A percentile compares a stretch with the other conserved stretches of the same genome.
These are phyloP conservation scores for Hippocampus guttulatus DNA, from an alignment of 2,113 vertebrate species.

Conservation along the genomic window DNA sequence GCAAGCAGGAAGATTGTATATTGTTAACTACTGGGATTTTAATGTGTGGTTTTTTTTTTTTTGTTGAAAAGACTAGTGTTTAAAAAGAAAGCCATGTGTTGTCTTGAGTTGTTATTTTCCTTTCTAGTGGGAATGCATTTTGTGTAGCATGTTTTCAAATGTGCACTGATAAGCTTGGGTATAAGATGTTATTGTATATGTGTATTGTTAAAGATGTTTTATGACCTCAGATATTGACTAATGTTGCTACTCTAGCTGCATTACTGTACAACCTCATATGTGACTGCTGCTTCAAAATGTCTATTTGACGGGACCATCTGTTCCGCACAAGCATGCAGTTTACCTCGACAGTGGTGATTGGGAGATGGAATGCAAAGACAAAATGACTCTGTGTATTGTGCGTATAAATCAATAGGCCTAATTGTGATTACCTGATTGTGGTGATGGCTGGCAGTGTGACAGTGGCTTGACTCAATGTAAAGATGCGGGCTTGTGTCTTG, in stretches of 20 bases:
- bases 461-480: conserved; percentile 14
- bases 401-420: conserved; percentile 3
- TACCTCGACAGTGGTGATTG: conserved; percentile 20
- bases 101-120: conserved; percentile 34
- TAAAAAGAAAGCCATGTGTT: conserved; percentile 56
- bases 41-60: conserved; percentile 25
- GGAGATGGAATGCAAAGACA: conserved; percentile 12
- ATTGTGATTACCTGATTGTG: conserved; percentile 8
- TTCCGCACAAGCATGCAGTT: conserved; percentile 28
- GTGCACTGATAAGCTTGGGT: conserved; percentile 90
- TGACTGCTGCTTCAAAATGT: conserved; percentile 76
- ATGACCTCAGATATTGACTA: conserved; percentile 78
- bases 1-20: conserved; percentile 57
- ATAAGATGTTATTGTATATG: conserved; percentile 77
- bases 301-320: conserved; percentile 49
- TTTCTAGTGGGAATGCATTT: conserved; percentile 84
- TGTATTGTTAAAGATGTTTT: conserved; percentile 76
- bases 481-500: conserved; percentile 20
- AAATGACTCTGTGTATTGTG: conserved; percentile 13
- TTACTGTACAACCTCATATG: conserved; percentile 68
- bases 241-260: conserved; percentile 81
- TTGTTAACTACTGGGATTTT: conserved; percentile 38
- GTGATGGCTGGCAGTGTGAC: background rate
- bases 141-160: conserved; percentile 89
- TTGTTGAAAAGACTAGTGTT: conserved; percentile 53